These are phyloP conservation scores for Neodontobutis hainanensis DNA, from an alignment of 2,113 vertebrate genomes.

Conservation along the genomic window DNA sequence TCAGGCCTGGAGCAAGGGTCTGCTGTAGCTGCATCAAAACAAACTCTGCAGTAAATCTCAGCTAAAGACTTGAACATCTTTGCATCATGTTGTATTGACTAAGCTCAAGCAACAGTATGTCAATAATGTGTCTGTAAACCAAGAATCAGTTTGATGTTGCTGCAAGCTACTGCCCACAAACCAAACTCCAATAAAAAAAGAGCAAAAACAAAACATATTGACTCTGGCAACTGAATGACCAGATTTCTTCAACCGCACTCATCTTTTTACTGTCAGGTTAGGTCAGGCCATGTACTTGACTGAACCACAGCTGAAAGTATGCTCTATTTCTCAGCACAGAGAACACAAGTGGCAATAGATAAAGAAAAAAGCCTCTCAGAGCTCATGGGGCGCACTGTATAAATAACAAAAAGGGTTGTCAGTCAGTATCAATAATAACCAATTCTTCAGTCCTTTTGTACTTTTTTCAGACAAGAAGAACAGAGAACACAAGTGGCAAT, in stretches of 20 bases:
- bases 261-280: neutral
- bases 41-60: neutral
- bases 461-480: neutral
- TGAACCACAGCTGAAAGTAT: neutral
- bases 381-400: no score
- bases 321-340: neutral
- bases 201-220: neutral
- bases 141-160: neutral
- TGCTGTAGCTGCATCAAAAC: neutral
- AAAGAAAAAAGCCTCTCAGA: neutral
- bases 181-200: neutral
- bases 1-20: neutral
- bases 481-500: neutral
- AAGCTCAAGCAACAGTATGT: neutral
- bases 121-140: neutral
- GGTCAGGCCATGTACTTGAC: neutral
- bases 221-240: neutral
- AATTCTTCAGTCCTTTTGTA: neutral
- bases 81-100: neutral
- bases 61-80: neutral
- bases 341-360: neutral
- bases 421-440: no score
- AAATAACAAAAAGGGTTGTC: no score
- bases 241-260: neutral
- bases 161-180: neutral